phyloP scores from a whole-genome alignment of 2,888 invertebrate species.

The Caenorhabditis uteleia region DNA sequence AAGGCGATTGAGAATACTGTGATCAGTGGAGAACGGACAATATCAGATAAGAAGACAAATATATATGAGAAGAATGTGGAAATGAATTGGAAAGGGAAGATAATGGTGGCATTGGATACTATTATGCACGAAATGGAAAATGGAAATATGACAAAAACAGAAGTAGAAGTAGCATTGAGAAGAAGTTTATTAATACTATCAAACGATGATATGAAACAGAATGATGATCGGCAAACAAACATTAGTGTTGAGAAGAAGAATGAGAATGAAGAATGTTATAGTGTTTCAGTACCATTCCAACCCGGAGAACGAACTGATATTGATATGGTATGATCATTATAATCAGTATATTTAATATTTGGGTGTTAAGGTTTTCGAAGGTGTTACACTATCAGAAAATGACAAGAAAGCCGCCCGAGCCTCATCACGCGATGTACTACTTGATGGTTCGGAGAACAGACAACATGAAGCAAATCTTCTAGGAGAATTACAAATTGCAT shows the following conservation, averaged over 20 bases:
- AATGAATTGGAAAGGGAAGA: background rate
- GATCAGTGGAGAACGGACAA: no score
- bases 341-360: background rate
- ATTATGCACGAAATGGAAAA: background rate
- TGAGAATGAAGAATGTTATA: background rate
- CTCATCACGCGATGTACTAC: constrained; percentile 10
- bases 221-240: background rate
- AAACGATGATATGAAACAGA: background rate
- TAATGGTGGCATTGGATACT: background rate
- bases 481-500: constrained; percentile 25
- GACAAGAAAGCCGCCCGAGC: constrained; percentile 4
- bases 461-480: constrained; percentile 13
- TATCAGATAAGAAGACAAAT: no score
- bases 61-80: background rate
- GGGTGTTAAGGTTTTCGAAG: constrained; percentile 25
- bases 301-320: constrained; percentile 8
- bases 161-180: constrained; percentile 15
- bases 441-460: constrained; percentile 21
- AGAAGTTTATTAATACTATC: background rate
- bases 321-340: constrained; percentile 18
- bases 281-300: background rate
- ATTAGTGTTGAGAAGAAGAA: background rate
- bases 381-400: constrained; percentile 11
- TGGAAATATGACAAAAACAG: background rate
- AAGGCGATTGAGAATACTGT: background rate